Evolutionary conservation across 2,888 invertebrate genomes (phyloP), one percentile per base, ranked within the genome.

Genomic region (Aplocera efformata): DNA sequence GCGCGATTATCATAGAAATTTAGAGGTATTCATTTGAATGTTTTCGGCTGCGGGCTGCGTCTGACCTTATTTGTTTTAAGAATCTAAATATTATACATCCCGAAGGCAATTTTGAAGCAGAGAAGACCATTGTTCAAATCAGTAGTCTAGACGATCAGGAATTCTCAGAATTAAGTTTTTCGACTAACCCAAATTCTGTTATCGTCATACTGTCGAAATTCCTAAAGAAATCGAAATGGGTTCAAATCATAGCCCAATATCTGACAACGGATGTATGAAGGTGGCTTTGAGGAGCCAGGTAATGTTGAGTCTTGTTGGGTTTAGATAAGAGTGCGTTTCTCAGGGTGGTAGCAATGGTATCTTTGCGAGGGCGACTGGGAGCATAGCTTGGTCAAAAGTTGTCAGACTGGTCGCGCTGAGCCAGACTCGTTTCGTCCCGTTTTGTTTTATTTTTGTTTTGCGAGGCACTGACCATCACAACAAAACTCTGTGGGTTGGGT

Each of bases 391-490:
- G 13, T 3, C 13, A 17, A 17, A 17, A 68, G 75, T 72, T 48
- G 83, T 75, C 58, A 44, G 65, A 84, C 85, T 72, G 82, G 85
- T 84, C 76, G 61, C 45, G 58, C 56, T 66, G 60, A 70, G 58
- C 70, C 53, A 67, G 78, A 81, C 82, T 77, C 72, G 82, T 78
- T 79, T 61, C 56, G 63, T 64, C 68, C 72, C 67, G 76, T 79
- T 79, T 80, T 80, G 73, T 83, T 72, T 85, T 84, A 83, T 86
- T 85, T 84, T 84, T 79, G 80, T 81, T 81, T 79, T 69, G 78
- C 75, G 67, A 84, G 79, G 86, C 79, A 88, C 86, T 88, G 86
- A 88, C 86, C 86, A 88, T 77, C 77, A 85, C 86, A 88, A 88
- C 80, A 85, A 83, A 85, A 82, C 80, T 78, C 66, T 63, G 73